Base-by-base conservation (phyloP, 2,888 invertebrate genomes). In the Sminthurides aquaticus region DNA sequence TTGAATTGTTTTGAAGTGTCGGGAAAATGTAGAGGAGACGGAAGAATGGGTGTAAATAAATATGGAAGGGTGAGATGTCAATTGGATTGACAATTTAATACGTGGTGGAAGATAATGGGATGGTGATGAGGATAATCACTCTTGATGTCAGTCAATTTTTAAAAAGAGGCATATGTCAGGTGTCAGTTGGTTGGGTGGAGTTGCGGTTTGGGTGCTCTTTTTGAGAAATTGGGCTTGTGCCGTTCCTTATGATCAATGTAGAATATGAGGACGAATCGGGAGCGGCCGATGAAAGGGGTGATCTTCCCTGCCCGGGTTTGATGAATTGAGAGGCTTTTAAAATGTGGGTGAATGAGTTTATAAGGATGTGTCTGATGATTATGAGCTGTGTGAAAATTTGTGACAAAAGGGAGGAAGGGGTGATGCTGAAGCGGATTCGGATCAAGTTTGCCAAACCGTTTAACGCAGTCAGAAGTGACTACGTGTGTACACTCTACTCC, bases 111-210 rank as follows among this genome's bases (percentile, higher is more conserved):
- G 55, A 60, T 25, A 65, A 62, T 57, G 52, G 20, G 59, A 49
- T 54, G 66, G 43, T 60, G 59, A 65, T 67, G 69, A 71, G 67
- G 65, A 68, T 72, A 72, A 72, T 72, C 70, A 69, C 55, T 70
- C 69, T 70, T 68, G 65, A 66, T 57, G 68, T 67, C 69, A 68
- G 58, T 54, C 58, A 52, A n/a, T 52, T 49, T 27, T 26, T 28
- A 29, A 49, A 29, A 26, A 29, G 11, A 15, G 62, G 3, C 66
- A 55, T 52, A 62, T 58, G 66, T 62, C 62, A 66, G 56, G 59
- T 63, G 66, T 55, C 66, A 66, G 48, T 65, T 65, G 49, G n/a
- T 57, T 57, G 58, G 64, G 64, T 52, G 52, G 52, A 20, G 20
- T 8, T 15, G 5, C 5, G 52, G 22, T 20, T 18, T 43, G 49